Conservation (phyloP, 2,797 vertebrate species). For the Erpetoichthys calabaricus region DNA sequence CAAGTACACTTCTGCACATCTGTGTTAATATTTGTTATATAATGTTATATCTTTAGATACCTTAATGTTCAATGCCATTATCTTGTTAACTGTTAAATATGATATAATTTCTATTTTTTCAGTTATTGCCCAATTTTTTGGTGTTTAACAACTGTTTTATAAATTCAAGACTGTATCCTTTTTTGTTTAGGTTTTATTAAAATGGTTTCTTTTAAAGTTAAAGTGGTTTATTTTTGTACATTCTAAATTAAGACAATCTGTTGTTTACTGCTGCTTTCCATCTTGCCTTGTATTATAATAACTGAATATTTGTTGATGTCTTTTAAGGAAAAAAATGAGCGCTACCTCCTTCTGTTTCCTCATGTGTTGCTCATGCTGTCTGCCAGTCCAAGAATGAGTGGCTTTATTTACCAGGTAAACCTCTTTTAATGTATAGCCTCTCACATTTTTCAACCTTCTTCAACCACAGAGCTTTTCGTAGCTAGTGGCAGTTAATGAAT, state of each 20-base stretch:
- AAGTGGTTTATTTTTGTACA: background rate
- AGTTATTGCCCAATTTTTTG: too few species aligned
- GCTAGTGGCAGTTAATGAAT: too few species aligned
- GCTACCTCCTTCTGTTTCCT: slow-evolving; percentile 94
- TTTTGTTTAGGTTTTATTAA: background rate
- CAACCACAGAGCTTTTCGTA: too few species aligned
- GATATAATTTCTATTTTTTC: too few species aligned
- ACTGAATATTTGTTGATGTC: slow-evolving; percentile 4
- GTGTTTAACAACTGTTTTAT: too few species aligned
- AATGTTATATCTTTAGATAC: too few species aligned
- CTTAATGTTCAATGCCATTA: too few species aligned
- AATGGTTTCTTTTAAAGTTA: background rate
- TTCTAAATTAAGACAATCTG: too few species aligned
- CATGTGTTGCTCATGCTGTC: slow-evolving; percentile 88
- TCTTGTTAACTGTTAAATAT: too few species aligned
- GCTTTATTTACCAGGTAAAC: slow-evolving; percentile 92
- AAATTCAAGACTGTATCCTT: too few species aligned
- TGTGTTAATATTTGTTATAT: too few species aligned
- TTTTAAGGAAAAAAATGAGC: slow-evolving; percentile 84
- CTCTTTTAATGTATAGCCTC: background rate
- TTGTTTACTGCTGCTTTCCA: background rate
- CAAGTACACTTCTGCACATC: too few species aligned
- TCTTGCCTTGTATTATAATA: background rate
- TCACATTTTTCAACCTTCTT: background rate
- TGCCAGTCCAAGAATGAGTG: slow-evolving; percentile 94